phyloP scores from a whole-genome alignment of 53 echinoderm and acorn worm genomes.

The Holothuria leucospilota region DNA sequence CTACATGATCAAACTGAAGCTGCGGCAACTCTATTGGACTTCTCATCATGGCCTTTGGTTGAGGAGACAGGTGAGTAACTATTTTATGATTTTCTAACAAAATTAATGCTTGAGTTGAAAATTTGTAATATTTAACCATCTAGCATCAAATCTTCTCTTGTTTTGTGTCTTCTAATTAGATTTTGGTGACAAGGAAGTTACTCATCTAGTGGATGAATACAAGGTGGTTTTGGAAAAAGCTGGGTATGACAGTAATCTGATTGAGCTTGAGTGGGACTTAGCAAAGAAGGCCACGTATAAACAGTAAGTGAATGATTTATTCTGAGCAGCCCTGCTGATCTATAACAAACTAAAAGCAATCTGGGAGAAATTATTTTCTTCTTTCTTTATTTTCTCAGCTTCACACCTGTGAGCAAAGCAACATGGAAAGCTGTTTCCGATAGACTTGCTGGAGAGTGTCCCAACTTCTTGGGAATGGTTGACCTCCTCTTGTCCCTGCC shows the following conservation, averaged over 20 bases:
- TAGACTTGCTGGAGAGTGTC: not conserved
- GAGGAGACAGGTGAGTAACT: constrained; percentile 10
- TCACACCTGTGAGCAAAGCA: constrained; percentile 2
- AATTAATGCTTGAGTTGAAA: too few relatives aligned
- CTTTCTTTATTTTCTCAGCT: not conserved
- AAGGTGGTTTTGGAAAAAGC: not conserved
- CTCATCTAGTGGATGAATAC: not conserved
- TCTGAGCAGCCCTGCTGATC: not conserved
- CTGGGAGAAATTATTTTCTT: too few relatives aligned
- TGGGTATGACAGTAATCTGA: not conserved
- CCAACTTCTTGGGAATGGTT: constrained; percentile 6
- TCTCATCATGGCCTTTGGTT: not conserved
- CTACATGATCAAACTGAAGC: not conserved
- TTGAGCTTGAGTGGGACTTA: constrained; percentile 19
- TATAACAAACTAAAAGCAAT: too few relatives aligned
- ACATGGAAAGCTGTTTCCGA: not conserved
- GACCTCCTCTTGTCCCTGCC: constrained; percentile 6
- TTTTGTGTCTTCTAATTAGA: constrained; percentile 1
- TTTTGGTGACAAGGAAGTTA: constrained; percentile 12
- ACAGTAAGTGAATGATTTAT: not conserved
- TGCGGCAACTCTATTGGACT: not conserved
- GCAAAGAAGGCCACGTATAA: not conserved
- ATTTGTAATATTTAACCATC: not conserved
- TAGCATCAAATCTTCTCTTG: not conserved
- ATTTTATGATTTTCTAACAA: too few relatives aligned